Base-by-base conservation (phyloP, 2,113 vertebrate genomes). In the Hyaena hyaena region DNA sequence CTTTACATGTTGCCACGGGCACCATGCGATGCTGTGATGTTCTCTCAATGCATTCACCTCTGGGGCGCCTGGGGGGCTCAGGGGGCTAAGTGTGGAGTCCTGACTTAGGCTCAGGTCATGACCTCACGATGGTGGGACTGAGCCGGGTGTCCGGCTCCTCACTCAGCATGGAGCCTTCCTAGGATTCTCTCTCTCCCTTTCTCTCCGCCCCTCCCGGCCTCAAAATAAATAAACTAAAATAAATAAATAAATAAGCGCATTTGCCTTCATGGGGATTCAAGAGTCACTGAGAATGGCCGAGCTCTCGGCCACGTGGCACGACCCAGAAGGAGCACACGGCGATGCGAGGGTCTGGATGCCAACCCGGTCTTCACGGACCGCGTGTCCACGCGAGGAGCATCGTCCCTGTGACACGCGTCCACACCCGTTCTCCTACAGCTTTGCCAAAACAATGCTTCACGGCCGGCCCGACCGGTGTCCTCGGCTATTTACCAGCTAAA, bases 11-110 rank as follows among this genome's bases (percentile, higher is more conserved):
- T 16, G 17, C 31, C 3, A 21, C 28, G 33, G 77, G n/a, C 31
- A 16, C 11, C 5, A 10, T 19, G 2, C 0, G 6, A 6, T 39
- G 6, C 5, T 33, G 7, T 24, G 31, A 35, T 1, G 33, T 15
- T 1, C 7, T 3, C 19, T 12, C 15, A 10, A 5, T 0, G 2
- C 9, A 7, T 4, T 11, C 0, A 23, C 10, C 33, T 39, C 19
- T 58, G 55, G 19, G 55, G 55, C 17, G 6, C 55, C 55, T 21
- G 55, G 17, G 55, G 7, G 19, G 55, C 19, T 58, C 17, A 8
- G 55, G 5, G 17, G 0, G 19, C 21, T 58, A 19, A 58, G 55
- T 2, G 19, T 7, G 19, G 55, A 21, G 6, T 58, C 55, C 7
- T 7, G 55, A 58, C 7, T 58, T 21, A 17, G 7, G 55, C 55